phyloP scores from a whole-genome alignment of 2,888 invertebrate genomes.

The Thymelicus sylvestris region DNA sequence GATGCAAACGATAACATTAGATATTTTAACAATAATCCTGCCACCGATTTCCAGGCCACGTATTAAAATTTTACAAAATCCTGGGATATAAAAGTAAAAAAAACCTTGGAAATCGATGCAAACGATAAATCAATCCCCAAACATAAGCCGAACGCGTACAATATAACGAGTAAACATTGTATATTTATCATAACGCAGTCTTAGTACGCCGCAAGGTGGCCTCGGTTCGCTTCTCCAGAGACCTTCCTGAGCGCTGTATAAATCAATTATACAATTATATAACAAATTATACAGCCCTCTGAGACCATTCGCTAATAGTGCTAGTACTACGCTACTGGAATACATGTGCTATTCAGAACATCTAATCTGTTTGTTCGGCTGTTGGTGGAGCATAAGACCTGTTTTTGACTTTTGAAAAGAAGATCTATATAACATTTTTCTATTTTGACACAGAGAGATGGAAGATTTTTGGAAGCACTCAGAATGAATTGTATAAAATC shows the following conservation, averaged over 20 bases:
- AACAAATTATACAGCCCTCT: constrained; percentile 38
- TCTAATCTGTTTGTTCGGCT: constrained; percentile 59
- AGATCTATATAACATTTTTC: background rate
- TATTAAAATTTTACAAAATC: too few relatives aligned
- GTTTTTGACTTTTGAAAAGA: background rate
- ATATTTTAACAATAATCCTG: too few relatives aligned
- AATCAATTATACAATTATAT: background rate
- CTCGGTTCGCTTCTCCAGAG: constrained; percentile 62
- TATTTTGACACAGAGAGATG: constrained; percentile 25
- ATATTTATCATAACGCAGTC: constrained; percentile 75
- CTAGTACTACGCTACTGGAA: constrained; percentile 64
- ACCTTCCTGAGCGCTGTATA: constrained; percentile 43
- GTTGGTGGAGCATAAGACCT: constrained; percentile 33
- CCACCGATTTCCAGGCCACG: too few relatives aligned
- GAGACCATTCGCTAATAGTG: constrained; percentile 60
- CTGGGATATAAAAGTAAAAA: background rate
- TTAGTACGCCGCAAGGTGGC: constrained; percentile 66
- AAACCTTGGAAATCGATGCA: background rate
- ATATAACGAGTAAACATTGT: constrained; percentile 71
- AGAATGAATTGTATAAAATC: background rate
- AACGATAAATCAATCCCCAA: background rate
- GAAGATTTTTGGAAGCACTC: constrained; percentile 8
- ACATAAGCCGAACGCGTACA: constrained; percentile 31
- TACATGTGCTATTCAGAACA: constrained; percentile 60
- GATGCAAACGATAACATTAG: too few relatives aligned